Conservation (phyloP, 2,113 vertebrate genomes). For the Myocastor coypus region DNA sequence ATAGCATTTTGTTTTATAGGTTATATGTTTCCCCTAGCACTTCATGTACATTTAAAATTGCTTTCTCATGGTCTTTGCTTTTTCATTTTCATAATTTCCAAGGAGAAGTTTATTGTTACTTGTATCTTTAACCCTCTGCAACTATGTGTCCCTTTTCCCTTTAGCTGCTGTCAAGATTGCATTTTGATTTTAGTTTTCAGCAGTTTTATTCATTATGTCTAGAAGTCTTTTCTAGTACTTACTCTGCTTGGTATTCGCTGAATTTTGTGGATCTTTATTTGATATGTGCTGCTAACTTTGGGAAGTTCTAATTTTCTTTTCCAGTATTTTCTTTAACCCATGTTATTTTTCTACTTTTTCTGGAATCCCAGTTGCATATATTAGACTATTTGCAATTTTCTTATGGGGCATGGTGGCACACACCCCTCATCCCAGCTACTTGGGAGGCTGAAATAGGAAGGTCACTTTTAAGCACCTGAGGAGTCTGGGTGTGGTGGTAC, state of each 20-base stretch:
- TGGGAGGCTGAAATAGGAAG: not conserved
- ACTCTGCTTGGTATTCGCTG: not conserved
- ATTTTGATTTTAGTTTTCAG: constrained; percentile 2
- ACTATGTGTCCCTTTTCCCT: not conserved
- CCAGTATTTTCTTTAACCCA: not conserved
- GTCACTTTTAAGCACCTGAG: too few species aligned
- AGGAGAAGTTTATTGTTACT: not conserved
- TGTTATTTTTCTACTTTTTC: constrained; percentile 10
- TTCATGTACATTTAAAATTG: not conserved
- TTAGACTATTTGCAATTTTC: not conserved
- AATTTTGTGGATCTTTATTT: constrained; percentile 27
- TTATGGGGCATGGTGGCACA: not conserved
- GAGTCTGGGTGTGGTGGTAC: too few species aligned
- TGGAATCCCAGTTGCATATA: not conserved
- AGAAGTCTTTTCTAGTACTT: not conserved
- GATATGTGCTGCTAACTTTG: not conserved
- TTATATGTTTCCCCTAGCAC: not conserved
- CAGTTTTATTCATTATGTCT: not conserved
- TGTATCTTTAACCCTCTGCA: not conserved
- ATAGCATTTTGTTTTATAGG: not conserved
- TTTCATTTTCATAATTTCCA: not conserved
- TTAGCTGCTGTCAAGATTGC: not conserved
- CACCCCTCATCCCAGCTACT: not conserved
- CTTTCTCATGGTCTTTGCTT: not conserved
- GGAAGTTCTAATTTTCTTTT: constrained; percentile 25